Conservation (phyloP, 2,888 invertebrate genomes). For the Microctonus brassicae region DNA sequence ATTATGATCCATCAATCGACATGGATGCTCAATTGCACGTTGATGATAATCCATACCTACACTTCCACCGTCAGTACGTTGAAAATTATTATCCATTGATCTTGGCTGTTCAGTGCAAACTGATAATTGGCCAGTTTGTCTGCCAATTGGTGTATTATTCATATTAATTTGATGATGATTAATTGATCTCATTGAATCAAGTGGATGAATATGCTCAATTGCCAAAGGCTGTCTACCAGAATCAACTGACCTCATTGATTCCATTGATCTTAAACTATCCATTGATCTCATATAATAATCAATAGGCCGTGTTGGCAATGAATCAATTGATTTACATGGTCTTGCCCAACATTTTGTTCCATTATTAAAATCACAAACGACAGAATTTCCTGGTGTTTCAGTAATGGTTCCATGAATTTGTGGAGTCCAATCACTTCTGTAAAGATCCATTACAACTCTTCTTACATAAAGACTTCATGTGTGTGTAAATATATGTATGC, state of each 20-base stretch:
- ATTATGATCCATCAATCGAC: slow-evolving; percentile 63
- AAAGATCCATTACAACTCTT: slow-evolving; percentile 69
- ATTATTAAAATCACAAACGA: slow-evolving; percentile 30
- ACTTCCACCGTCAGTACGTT: slow-evolving; percentile 4
- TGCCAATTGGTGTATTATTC: slow-evolving; percentile 58
- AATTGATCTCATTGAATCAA: slow-evolving; percentile 41
- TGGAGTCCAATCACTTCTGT: slow-evolving; percentile 69
- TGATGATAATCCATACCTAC: slow-evolving; percentile 55
- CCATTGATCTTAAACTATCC: slow-evolving; percentile 67
- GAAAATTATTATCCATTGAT: slow-evolving; percentile 40
- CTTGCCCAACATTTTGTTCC: slow-evolving; percentile 63
- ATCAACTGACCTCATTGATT: slow-evolving; percentile 66
- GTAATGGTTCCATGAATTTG: slow-evolving; percentile 56
- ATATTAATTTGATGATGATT: slow-evolving; percentile 45
- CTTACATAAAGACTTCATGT: no score
- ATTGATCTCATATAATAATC: slow-evolving; percentile 63
- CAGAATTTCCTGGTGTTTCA: slow-evolving; percentile 27
- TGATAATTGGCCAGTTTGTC: slow-evolving; percentile 56
- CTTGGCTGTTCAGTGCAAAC: slow-evolving; percentile 48
- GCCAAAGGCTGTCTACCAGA: slow-evolving; percentile 60
- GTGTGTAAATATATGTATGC: not conserved
- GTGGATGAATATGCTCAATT: slow-evolving; percentile 43
- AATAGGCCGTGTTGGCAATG: slow-evolving; percentile 66
- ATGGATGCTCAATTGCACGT: slow-evolving; percentile 63
- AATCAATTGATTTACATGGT: slow-evolving; percentile 64